These are phyloP conservation scores for Frankliniella intonsa DNA, from an alignment of 2,888 invertebrate species.

Conservation along the genomic window DNA sequence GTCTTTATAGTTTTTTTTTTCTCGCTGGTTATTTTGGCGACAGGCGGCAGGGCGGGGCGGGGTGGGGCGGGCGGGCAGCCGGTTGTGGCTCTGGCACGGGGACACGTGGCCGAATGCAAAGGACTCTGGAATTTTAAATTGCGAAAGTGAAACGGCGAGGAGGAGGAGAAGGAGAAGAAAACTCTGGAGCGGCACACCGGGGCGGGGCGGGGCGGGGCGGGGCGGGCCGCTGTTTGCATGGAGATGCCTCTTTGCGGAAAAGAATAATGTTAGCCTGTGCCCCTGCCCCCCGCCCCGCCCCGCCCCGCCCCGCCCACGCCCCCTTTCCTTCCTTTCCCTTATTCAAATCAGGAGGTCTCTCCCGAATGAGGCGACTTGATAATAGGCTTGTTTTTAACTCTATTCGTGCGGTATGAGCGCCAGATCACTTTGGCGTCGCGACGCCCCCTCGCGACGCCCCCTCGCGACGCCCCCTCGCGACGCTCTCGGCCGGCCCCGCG, in stretches of 20 bases:
- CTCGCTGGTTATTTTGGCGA: too few species aligned
- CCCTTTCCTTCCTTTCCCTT: not conserved
- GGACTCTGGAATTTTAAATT: constrained; percentile 18
- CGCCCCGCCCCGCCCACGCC: too few species aligned
- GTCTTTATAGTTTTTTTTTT: too few species aligned
- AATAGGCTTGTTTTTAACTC: not conserved
- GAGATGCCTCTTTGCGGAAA: constrained; percentile 14
- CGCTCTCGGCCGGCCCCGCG: too few species aligned
- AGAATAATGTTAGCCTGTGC: constrained; percentile 2
- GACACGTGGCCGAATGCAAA: not conserved
- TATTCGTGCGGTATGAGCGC: not conserved
- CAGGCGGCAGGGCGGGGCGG: too few species aligned
- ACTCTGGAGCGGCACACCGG: not conserved
- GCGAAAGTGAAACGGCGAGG: constrained; percentile 10
- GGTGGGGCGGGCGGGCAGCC: too few species aligned
- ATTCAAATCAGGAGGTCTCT: not conserved
- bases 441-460: too few species aligned
- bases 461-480: too few species aligned
- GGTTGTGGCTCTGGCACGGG: not conserved
- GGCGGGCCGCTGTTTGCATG: constrained; percentile 12
- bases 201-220: not conserved
- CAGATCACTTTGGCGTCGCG: not conserved
- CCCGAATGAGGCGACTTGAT: too few species aligned
- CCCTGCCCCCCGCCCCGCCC: not conserved
- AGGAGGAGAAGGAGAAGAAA: not conserved